phyloP scores from a whole-genome alignment of 2,797 vertebrate genomes.

The Cuculus canorus region DNA sequence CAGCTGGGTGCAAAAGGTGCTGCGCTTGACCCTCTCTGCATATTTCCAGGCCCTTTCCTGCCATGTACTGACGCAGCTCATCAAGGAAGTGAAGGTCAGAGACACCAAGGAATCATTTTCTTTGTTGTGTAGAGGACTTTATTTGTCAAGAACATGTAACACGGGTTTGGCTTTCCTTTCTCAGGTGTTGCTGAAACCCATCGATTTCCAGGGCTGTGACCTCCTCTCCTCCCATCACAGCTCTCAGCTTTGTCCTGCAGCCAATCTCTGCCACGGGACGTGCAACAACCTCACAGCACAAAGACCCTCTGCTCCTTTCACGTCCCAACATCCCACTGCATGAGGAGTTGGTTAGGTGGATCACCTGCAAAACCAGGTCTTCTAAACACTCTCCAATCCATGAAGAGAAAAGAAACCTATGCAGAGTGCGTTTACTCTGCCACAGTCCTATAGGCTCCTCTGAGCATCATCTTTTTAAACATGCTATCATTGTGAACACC shows the following conservation, averaged over 20 bases:
- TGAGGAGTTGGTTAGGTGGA: not conserved
- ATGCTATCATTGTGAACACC: not conserved
- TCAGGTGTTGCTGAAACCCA: not conserved
- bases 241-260: not conserved
- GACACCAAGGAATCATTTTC: not conserved
- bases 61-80: fast-evolving
- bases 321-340: not conserved
- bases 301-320: not conserved
- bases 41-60: not conserved
- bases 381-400: not conserved
- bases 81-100: not conserved
- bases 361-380: not conserved
- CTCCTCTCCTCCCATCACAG: fast-evolving
- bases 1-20: not conserved
- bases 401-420: fast-evolving
- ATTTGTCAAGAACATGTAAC: not conserved
- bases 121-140: not conserved
- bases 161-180: not conserved
- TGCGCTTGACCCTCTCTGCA: not conserved
- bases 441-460: not conserved
- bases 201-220: not conserved
- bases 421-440: not conserved
- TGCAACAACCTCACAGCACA: fast-evolving
- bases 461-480: not conserved
- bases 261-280: not conserved